These are phyloP conservation scores for Ariopsis seemanni DNA, from an alignment of 2,113 vertebrate species.

Conservation along the genomic window DNA sequence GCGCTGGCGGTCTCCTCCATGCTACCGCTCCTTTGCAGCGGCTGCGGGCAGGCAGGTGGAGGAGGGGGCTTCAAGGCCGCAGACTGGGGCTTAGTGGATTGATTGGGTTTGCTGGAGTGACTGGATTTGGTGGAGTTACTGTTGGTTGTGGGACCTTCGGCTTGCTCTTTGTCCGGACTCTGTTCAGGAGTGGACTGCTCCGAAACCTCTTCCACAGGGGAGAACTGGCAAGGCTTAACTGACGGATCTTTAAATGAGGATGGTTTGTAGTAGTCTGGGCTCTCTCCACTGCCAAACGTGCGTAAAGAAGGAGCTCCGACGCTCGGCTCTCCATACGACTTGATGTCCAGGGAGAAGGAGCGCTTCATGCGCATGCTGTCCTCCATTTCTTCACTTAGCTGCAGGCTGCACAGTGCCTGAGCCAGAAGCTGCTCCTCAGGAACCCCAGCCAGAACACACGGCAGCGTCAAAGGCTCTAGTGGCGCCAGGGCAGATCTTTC, in stretches of 20 bases:
- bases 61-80: constrained; percentile 55
- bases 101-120: constrained; percentile 44
- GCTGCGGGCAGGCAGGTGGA: constrained; percentile 59
- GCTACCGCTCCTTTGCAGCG: constrained; percentile 84
- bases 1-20: constrained; percentile 79
- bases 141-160: constrained; percentile 30
- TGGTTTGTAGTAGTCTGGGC: constrained; percentile 77
- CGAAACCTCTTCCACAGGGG: constrained; percentile 87
- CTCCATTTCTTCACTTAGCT: constrained; percentile 76
- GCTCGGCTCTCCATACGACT: constrained; percentile 71
- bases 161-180: constrained; percentile 83
- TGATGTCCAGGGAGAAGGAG: constrained; percentile 93
- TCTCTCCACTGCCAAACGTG: constrained; percentile 67
- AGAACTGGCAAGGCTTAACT: constrained; percentile 86
- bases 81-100: constrained; percentile 51
- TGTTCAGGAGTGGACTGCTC: constrained; percentile 85
- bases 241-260: constrained; percentile 72
- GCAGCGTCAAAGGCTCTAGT: constrained; percentile 61
- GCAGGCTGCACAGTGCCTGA: constrained; percentile 78
- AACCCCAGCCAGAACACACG: constrained; percentile 45
- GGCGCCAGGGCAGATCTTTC: not conserved
- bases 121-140: constrained; percentile 60
- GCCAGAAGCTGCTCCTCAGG: constrained; percentile 73
- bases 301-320: constrained; percentile 51
- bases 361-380: constrained; percentile 86